Evolutionary conservation across 2,113 vertebrate species (phyloP), one percentile per base, ranked within the genome.

Genomic region (Falcunculus frontatus): DNA sequence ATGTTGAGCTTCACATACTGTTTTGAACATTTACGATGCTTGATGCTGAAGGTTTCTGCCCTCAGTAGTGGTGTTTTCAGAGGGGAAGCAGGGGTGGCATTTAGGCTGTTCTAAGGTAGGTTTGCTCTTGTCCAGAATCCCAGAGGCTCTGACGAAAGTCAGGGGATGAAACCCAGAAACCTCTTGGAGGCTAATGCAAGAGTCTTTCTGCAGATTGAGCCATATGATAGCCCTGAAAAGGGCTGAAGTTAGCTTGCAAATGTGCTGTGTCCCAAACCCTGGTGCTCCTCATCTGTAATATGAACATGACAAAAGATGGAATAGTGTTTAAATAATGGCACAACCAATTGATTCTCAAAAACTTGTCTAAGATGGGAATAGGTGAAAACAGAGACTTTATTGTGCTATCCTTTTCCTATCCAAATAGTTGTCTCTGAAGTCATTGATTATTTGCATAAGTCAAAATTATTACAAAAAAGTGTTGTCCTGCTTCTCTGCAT

Each of bases 71-170:
- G 21, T 63, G 30, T 41, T 80, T 33, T 27, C 17, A 25, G 35
- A 13, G 44, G 16, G 27, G 32, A 20, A n/a, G 49, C 64, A n/a
- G 75, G 50, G 27, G 1, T 73, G 67, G 47, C n/a, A 76, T 29
- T 72, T 0, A 0, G 29, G n/a, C 57, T 39, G 23, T 13, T 39
- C 35, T 20, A 0, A 30, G 29, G 37, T 10, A 10, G 30, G 21
- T 77, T 64, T n/a, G 5, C 10, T 59, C 63, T 76, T 16, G 4
- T 41, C 53, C 17, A 15, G 52, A 57, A 30, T 81, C 35, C 26
- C 44, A 37, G 37, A 49, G 52, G 7, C 6, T n/a, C 49, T 69
- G 53, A 11, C 30, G 60, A 32, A 63, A 42, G 5, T 19, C 44
- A 20, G 37, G 13, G 27, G 33, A 63, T 33, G 50, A 50, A 64